These are phyloP conservation scores for Chalcis sispes DNA, from an alignment of 2,888 invertebrate species.

Conservation along the genomic window DNA sequence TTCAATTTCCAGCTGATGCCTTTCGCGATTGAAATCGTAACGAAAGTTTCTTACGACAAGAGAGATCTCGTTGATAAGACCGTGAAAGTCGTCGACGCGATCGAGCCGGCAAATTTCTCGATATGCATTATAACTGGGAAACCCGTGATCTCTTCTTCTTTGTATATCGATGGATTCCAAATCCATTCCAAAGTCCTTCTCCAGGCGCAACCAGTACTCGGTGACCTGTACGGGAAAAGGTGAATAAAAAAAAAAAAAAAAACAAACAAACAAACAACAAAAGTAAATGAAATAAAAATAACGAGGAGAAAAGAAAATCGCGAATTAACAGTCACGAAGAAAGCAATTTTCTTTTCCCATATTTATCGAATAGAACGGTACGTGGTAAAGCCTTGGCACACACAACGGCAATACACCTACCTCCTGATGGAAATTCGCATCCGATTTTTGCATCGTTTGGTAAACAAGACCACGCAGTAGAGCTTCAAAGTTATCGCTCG, in stretches of 20 bases:
- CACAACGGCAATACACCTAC: conserved; percentile 66
- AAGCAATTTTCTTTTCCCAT: not conserved
- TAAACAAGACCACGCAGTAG: conserved; percentile 79
- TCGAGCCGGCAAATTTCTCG: conserved; percentile 76
- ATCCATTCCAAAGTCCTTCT: conserved; percentile 78
- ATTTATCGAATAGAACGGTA: not conserved
- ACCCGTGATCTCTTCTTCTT: conserved; percentile 81
- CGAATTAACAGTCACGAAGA: not conserved
- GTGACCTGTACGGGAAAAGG: too few species aligned
- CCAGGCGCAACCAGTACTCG: conserved; percentile 70
- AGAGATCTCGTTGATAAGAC: conserved; percentile 71
- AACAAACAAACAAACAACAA: not conserved
- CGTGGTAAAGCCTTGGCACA: too few species aligned
- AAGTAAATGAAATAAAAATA: too few species aligned
- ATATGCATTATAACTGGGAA: conserved; percentile 82
- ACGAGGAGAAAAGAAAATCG: not conserved
- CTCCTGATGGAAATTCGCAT: conserved; percentile 78
- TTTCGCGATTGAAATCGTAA: not conserved
- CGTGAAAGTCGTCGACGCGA: conserved; percentile 70
- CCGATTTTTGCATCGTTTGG: conserved; percentile 79
- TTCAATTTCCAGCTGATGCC: not conserved
- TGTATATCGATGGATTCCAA: conserved; percentile 82
- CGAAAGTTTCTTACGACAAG: conserved; percentile 65
- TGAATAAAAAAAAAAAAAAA: conserved; percentile 3
- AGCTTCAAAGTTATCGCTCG: conserved; percentile 77